These are phyloP conservation scores for Sylvia atricapilla DNA, from an alignment of 2,113 vertebrate genomes.

Conservation along the genomic window DNA sequence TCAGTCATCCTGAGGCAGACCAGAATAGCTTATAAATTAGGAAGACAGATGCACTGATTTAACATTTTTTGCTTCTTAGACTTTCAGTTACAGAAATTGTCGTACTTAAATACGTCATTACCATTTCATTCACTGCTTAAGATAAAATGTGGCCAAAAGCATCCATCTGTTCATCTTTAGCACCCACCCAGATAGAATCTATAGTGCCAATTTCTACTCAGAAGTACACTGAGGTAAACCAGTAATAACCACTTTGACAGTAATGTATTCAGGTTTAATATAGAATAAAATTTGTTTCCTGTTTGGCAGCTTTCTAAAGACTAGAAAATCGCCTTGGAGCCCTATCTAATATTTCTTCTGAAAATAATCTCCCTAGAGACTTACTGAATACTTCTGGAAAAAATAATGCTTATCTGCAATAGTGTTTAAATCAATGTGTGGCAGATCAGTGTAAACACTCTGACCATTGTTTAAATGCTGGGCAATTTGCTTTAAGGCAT, in stretches of 20 bases:
- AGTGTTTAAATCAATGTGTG: not conserved
- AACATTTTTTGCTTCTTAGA: not conserved
- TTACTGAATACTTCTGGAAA: not conserved
- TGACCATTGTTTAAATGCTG: not conserved
- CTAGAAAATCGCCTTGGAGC: not conserved
- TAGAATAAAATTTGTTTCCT: constrained; percentile 21
- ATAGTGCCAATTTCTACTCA: constrained; percentile 18
- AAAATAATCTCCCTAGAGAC: not conserved
- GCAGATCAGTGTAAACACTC: not conserved
- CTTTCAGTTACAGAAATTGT: not conserved
- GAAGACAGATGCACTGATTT: not conserved
- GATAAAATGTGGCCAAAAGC: constrained; percentile 13
- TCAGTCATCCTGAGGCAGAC: not conserved
- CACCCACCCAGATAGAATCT: constrained; percentile 13
- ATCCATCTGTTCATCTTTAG: constrained; percentile 58
- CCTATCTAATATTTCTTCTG: not conserved
- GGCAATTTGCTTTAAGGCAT: not conserved
- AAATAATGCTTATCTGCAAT: not conserved
- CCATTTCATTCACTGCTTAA: not conserved
- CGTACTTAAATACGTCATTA: not conserved
- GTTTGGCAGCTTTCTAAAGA: not conserved
- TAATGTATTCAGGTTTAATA: constrained; percentile 38
- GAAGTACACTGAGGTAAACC: not conserved
- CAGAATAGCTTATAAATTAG: not conserved
- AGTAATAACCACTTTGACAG: constrained; percentile 37